Evolutionary conservation across 2,888 invertebrate genomes (phyloP).

Genomic region (Galerucella pusilla): DNA sequence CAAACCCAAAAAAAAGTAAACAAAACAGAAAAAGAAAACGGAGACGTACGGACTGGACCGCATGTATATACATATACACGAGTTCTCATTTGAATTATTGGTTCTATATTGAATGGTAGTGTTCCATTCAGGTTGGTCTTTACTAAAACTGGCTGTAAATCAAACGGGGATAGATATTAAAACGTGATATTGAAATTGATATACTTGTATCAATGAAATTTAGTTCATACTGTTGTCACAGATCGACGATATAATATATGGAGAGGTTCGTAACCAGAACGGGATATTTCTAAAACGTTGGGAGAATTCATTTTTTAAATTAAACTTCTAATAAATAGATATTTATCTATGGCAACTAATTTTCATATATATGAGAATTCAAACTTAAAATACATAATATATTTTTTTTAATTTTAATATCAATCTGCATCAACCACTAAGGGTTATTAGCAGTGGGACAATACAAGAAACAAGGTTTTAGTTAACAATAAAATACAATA

Average conservation of each 20-base stretch:
- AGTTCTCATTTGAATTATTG: constrained; percentile 46
- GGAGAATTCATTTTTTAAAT: too few relatives aligned
- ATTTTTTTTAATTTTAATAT: too few relatives aligned
- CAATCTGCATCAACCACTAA: too few relatives aligned
- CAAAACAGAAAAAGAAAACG: constrained; percentile 15
- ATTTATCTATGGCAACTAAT: too few relatives aligned
- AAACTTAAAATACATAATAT: too few relatives aligned
- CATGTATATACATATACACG: constrained; percentile 17
- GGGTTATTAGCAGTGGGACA: too few relatives aligned
- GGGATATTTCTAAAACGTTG: not conserved
- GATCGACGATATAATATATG: constrained; percentile 15
- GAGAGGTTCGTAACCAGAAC: constrained; percentile 1
- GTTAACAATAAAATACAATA: too few relatives aligned
- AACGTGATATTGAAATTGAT: constrained; percentile 41
- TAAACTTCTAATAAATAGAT: too few relatives aligned
- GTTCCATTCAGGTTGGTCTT: constrained; percentile 41
- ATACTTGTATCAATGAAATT: constrained; percentile 35
- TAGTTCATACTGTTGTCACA: constrained; percentile 49
- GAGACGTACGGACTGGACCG: constrained; percentile 13
- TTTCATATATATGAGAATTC: too few relatives aligned
- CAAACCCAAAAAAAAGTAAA: constrained; percentile 3
- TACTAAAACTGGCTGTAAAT: constrained; percentile 39
- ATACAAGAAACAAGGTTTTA: too few relatives aligned
- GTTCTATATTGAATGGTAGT: constrained; percentile 51
- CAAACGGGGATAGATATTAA: constrained; percentile 44